A percentile compares a stretch with the other conserved stretches of the same genome.
phyloP scores from a whole-genome alignment of 37 sponge, comb jelly and placozoan genomes.

The Lycopodina hypogea region DNA sequence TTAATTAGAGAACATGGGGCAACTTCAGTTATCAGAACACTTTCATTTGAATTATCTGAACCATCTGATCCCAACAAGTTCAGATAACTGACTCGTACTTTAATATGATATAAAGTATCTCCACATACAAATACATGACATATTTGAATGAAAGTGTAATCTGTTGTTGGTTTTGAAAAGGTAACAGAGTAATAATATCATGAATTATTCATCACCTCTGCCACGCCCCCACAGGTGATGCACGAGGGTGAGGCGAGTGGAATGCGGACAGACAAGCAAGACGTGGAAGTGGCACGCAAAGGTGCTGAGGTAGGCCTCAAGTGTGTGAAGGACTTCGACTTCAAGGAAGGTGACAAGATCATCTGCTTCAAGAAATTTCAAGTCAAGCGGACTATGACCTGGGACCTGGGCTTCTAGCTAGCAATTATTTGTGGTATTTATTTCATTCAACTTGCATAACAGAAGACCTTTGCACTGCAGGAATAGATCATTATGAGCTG shows the following conservation, averaged over 20 bases:
- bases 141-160: no score
- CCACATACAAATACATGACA: no score
- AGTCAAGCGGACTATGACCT: conserved; percentile 28
- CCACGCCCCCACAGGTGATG: conserved; percentile 24
- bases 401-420: conserved; percentile 56
- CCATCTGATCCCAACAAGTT: no score
- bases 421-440: neutral
- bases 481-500: neutral
- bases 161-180: no score
- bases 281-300: conserved; percentile 52
- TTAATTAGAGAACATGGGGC: no score
- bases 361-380: conserved; percentile 38
- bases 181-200: no score
- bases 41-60: no score
- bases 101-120: no score
- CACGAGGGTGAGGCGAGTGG: conserved; percentile 42
- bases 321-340: conserved; percentile 37
- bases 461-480: neutral
- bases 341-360: conserved; percentile 53
- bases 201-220: no score
- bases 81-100: no score
- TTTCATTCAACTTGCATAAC: neutral
- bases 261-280: conserved; percentile 60
- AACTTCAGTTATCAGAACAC: no score
- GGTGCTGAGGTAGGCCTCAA: conserved; percentile 79